phyloP scores from a whole-genome alignment of 2,113 vertebrate genomes.

The Anser cygnoides region DNA sequence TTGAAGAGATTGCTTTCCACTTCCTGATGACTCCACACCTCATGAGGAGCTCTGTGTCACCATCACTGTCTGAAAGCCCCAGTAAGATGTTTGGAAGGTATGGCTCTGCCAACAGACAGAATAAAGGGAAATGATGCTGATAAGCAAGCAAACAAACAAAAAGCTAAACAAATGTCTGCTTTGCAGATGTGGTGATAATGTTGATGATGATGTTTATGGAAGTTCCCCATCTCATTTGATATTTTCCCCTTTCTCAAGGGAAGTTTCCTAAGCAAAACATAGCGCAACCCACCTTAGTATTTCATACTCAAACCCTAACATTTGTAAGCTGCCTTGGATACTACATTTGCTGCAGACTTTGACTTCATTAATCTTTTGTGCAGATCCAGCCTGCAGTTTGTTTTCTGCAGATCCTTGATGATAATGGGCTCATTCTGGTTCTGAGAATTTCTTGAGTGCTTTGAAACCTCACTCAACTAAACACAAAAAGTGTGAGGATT shows the following conservation, averaged over 20 bases:
- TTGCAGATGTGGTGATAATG: neutral
- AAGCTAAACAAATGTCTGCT: neutral
- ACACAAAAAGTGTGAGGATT: neutral
- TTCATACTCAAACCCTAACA: neutral
- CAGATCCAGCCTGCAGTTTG: neutral
- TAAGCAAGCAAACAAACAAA: neutral
- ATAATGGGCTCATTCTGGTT: neutral
- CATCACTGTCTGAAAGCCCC: neutral
- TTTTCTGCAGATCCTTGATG: neutral
- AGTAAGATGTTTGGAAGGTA: neutral
- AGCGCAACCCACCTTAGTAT: neutral
- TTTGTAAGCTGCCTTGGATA: neutral
- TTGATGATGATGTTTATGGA: neutral
- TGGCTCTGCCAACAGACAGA: neutral
- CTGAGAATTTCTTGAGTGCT: neutral
- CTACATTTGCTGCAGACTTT: neutral
- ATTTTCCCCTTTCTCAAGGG: neutral
- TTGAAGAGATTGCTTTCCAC: neutral
- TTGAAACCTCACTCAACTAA: neutral
- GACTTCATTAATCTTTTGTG: neutral
- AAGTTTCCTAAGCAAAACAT: neutral
- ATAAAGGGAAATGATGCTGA: neutral
- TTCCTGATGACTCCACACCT: neutral
- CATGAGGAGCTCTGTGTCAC: neutral
- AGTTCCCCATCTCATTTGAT: fast-evolving